Base-by-base conservation (phyloP, 2,113 vertebrate genomes). In the Myxocyprinus asiaticus region DNA sequence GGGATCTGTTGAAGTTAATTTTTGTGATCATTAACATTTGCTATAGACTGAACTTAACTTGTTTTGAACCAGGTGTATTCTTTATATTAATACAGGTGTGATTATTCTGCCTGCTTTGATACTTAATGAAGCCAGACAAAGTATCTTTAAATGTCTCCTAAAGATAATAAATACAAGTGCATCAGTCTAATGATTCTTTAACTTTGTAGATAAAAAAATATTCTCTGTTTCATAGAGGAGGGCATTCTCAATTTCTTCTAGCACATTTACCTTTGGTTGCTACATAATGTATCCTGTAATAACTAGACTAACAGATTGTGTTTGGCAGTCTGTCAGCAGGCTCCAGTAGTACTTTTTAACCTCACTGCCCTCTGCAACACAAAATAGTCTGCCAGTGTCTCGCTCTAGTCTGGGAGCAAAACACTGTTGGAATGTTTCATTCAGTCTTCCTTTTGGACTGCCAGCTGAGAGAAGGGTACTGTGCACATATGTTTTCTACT, bases 351-450 rank as follows among this genome's bases (percentile, higher is more conserved):
- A 10, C 3, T 33, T 33, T 3, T 33, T 33, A 22, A 56, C 17
- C 58, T n/a, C 53, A 11, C 44, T 66, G 4, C 48, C 67, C 58
- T 72, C 67, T 67, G 68, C 3, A 55, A 67, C 74, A 58, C 69
- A 14, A 45, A 82, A 84, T 75, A 84, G 83, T 67, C 68, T 66
- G 72, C 33, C 71, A 64, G 80, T 82, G 79, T 85, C 81, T 83
- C 22, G 80, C 77, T 51, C 6, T n/a, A 51, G 80, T 51, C 6
- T n/a, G 56, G 80, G 75, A 76, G 66, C 67, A 72, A 80, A 83
- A 83, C 45, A 67, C 77, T 81, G 68, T 53, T 79, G 81, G 81
- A 86, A 83, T 83, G 77, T 78, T 84, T 85, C 63, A 77, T 79
- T 83, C 64, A 45, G 47, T 79, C 63, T 66, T 42, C 43, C 45